These are phyloP conservation scores for Acrocyrtus sp. DNA, from an alignment of 2,888 invertebrate genomes.

Conservation along the genomic window DNA sequence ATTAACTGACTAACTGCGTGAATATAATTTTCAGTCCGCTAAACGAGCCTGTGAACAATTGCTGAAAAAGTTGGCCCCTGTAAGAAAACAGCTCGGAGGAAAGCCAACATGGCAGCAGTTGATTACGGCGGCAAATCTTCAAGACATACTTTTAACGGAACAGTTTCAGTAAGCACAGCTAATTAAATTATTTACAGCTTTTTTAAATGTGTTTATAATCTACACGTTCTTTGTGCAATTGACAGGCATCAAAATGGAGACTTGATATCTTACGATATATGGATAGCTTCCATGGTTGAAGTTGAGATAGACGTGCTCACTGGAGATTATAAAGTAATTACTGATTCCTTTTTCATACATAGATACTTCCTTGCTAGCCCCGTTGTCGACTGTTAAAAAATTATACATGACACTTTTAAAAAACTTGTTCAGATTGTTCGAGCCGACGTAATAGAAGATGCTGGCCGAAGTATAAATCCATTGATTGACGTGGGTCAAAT, in stretches of 20 bases:
- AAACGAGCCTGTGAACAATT: slow-evolving; percentile 64
- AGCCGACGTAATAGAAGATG: slow-evolving; percentile 63
- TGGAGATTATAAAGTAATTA: slow-evolving; percentile 70
- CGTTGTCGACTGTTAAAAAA: neutral
- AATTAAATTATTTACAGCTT: neutral
- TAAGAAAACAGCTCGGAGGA: slow-evolving; percentile 64
- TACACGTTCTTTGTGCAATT: neutral
- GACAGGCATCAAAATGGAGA: slow-evolving; percentile 45
- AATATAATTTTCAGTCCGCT: slow-evolving; percentile 4
- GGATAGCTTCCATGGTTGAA: slow-evolving; percentile 66
- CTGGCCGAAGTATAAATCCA: slow-evolving; percentile 64
- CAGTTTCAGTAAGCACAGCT: slow-evolving; percentile 57
- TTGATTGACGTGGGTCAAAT: slow-evolving; percentile 67
- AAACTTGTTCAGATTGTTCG: slow-evolving; percentile 55
- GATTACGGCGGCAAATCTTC: slow-evolving; percentile 30
- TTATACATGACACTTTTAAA: neutral
- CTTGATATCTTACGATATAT: slow-evolving; percentile 65
- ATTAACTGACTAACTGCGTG: no score
- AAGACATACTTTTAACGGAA: slow-evolving; percentile 45
- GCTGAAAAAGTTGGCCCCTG: slow-evolving; percentile 65
- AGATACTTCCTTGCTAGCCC: no score
- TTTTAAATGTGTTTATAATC: neutral
- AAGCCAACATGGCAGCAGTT: slow-evolving; percentile 54
- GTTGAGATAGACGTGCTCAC: slow-evolving; percentile 81
- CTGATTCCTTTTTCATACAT: neutral